Percentiles rank a stretch among this genome's conserved stretches.
Evolutionary conservation across 2,113 vertebrate genomes (phyloP).

Genomic region (Corynorhinus townsendii): DNA sequence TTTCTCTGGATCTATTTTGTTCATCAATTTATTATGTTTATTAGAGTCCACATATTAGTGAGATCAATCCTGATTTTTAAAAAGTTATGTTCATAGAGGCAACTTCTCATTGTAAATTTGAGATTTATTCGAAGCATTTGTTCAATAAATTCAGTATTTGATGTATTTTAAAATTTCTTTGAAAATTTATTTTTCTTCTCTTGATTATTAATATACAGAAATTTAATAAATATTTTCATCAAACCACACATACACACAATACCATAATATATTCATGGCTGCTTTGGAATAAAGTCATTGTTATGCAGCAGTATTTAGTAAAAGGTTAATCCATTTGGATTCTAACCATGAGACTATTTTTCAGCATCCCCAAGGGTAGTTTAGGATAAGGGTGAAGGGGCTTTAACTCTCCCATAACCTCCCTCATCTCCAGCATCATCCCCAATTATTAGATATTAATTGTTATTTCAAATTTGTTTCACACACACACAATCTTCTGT

Average conservation of each 20-base stretch:
- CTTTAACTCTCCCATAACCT: not conserved
- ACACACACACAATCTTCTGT: not conserved
- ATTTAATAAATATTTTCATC: not conserved
- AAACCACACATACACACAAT: not conserved
- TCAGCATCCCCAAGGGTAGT: not conserved
- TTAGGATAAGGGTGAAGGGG: not conserved
- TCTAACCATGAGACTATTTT: not conserved
- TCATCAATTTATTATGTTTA: no score
- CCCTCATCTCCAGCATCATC: not conserved
- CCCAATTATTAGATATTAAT: not conserved
- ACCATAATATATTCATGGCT: not conserved
- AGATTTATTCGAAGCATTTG: not conserved
- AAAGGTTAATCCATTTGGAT: not conserved
- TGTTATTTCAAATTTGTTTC: not conserved
- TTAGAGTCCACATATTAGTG: no score
- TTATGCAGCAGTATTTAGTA: not conserved
- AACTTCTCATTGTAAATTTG: not conserved
- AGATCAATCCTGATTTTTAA: not conserved
- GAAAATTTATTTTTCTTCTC: not conserved
- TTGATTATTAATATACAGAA: not conserved
- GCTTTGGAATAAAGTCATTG: not conserved
- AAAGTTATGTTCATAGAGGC: not conserved
- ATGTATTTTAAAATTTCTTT: not conserved
- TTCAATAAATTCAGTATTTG: not conserved
- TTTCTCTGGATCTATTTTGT: no score